Percentiles rank a stretch among this genome's conserved stretches.
Conservation (phyloP, 2,113 vertebrate genomes). For the Hypanus sabinus region DNA sequence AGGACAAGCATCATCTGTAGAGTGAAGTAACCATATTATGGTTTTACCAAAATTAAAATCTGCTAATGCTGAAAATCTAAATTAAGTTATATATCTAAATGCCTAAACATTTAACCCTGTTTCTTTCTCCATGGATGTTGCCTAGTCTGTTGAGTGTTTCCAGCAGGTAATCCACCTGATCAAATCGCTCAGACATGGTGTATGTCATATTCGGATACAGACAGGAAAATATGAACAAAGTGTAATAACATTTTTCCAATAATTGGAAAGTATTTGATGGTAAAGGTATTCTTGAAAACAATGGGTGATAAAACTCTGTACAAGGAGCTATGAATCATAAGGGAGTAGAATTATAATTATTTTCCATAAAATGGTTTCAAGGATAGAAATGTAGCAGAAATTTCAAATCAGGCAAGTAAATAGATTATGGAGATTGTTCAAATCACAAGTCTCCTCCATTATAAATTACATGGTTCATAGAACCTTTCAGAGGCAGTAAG, state of each 20-base stretch:
- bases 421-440: neutral
- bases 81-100: too few relatives aligned
- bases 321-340: neutral
- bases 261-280: neutral
- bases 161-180: neutral
- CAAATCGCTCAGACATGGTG: neutral
- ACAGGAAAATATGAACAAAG: neutral
- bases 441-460: neutral
- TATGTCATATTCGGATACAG: neutral
- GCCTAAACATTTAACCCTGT: too few relatives aligned
- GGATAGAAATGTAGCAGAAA: neutral
- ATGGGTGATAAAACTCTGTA: neutral
- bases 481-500: conserved; percentile 10
- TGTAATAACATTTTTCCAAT: neutral
- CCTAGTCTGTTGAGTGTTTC: too few relatives aligned
- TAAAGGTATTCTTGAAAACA: neutral
- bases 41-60: too few relatives aligned
- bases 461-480: conserved; percentile 9
- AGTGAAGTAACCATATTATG: too few relatives aligned
- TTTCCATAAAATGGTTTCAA: neutral
- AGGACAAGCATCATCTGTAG: too few relatives aligned
- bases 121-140: too few relatives aligned
- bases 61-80: too few relatives aligned
- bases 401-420: neutral
- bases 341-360: neutral